Conservation (phyloP, 2,113 vertebrate genomes). For the Datnioides undecimradiatus region DNA sequence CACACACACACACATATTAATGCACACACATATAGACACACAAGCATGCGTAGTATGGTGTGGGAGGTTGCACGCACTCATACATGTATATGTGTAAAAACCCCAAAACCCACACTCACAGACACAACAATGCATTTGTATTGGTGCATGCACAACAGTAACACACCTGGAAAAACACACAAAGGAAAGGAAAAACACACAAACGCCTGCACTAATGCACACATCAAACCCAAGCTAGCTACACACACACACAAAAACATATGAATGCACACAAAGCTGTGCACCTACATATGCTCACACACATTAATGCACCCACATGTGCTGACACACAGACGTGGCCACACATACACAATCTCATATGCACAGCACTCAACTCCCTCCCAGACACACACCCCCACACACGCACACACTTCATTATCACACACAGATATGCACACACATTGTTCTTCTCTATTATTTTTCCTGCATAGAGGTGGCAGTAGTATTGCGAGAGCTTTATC, state of each 20-base stretch:
- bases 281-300: not conserved
- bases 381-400: not conserved
- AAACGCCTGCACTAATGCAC: not conserved
- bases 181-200: not conserved
- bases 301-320: no score
- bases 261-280: not conserved
- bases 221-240: not conserved
- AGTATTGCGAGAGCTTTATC: slow-evolving; percentile 46
- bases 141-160: not conserved
- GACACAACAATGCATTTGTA: no score
- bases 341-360: not conserved
- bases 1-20: not conserved
- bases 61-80: not conserved
- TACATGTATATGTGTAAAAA: not conserved
- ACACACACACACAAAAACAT: not conserved
- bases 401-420: not conserved
- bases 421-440: slow-evolving; percentile 12
- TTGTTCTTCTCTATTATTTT: slow-evolving; percentile 56
- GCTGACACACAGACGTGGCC: not conserved
- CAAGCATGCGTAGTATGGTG: not conserved
- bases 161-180: not conserved
- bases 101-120: not conserved
- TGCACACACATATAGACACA: not conserved
- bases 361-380: no score
- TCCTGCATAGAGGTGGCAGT: slow-evolving; percentile 30